Base-by-base conservation (phyloP, 2,888 invertebrate genomes). In the Neuroscelio doddi region DNA sequence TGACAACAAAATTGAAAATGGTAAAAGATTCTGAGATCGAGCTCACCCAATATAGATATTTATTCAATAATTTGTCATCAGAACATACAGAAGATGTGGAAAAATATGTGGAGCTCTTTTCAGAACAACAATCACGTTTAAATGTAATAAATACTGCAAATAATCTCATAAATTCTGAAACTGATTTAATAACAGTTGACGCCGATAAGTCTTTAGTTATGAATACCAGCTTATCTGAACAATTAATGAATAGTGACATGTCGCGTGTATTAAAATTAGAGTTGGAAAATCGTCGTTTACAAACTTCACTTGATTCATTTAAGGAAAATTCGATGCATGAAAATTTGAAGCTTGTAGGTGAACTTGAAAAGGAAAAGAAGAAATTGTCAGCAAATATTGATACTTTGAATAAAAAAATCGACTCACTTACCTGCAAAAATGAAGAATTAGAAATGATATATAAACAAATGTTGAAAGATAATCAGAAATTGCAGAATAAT, bases 181-280 rank as follows among this genome's bases (percentile, higher is more conserved):
- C n/a, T n/a, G n/a, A n/a, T n/a, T n/a, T n/a, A n/a, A n/a, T 10
- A 16, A 15, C 15, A 17, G 16, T 5, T 2, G 38, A 38, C 1
- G 9, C n/a, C 2, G 17, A 38, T 8, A 16, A 38, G 8, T 17
- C 16, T 8, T 2, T 17, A 8, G 1, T 38, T 8, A 9, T 8
- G 27, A 93, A 93, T 81, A 93, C 92, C 79, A 93, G 93, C 82
- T 87, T 96, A 71, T 93, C 93, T 0, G 95, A 95, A 80, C 95
- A 96, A 85, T 85, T 96, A 57, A 93, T 92, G 15, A 95, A 93
- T 78, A 94, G 94, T 80, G 94, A 94, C 44, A 5, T 29, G 50
- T 90, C 90, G 73, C 92, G 92, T 85, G 87, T 94, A 69, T 85
- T 94, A 47, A 94, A 95, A 73, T 82, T 95, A 62, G 94, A 95